Base-by-base conservation (phyloP, 2,113 vertebrate species). In the Cettia cetti region DNA sequence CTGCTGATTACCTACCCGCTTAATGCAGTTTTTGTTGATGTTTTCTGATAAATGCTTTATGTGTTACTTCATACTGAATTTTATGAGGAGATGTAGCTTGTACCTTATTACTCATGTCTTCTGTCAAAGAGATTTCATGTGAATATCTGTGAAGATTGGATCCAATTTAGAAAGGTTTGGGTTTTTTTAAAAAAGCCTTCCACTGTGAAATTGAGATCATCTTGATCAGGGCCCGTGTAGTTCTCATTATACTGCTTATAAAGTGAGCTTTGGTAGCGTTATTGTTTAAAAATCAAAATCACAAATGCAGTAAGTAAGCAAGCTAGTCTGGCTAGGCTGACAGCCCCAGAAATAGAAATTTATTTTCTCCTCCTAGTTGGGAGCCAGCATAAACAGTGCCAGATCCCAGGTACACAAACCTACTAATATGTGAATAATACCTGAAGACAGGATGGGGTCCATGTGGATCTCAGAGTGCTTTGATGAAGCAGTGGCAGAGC, bases 71-170 rank as follows among this genome's bases (percentile, higher is more conserved):
- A 63, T 35, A n/a, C 30, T 24, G 20, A 59, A 65, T 60, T 86
- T 66, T 90, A 15, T 45, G 64, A 78, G 59, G 70, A 49, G 21
- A 33, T 72, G 59, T 2, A 17, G 54, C 23, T 92, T 74, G 30
- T 95, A 96, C 76, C 69, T 96, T 96, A 31, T 82, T 94, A 74
- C 65, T 91, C 5, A 61, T 82, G 74, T 90, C 71, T 92, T 81
- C 75, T 52, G 39, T 94, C 52, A 74, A 68, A 90, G 76, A 74
- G 37, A 33, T 78, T 95, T 95, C 76, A 22, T 60, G 23, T 70
- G 76, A 91, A 44, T 80, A 65, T 71, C 60, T 68, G 44, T 81
- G 86, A 95, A 89, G 79, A 44, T 9, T 28, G 19, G 9, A 61
- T 95, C 47, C 4, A 8, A 31, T 81, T 94, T 84, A 27, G 71